Evolutionary conservation across 2,797 vertebrate genomes (phyloP).

Genomic region (Rhinichthys osculus): DNA sequence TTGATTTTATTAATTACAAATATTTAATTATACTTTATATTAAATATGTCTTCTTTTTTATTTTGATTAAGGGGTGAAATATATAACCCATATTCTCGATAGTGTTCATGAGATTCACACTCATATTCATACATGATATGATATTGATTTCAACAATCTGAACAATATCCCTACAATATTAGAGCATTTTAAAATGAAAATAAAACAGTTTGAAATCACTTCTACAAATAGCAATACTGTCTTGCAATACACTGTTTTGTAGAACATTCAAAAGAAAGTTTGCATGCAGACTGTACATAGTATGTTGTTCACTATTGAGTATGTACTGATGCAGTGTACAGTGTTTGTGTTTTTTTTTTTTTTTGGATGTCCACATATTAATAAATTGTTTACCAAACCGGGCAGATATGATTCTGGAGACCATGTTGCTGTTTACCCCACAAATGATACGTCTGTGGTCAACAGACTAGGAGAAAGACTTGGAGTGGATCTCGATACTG

Average conservation of each 20-base stretch:
- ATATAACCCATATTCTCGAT: not conserved
- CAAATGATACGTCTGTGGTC: constrained; percentile 81
- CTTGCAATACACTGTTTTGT: not conserved
- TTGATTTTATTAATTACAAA: not conserved
- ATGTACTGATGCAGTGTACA: not conserved
- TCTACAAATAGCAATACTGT: not conserved
- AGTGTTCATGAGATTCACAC: not conserved
- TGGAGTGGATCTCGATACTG: constrained; percentile 75
- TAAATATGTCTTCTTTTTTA: not conserved
- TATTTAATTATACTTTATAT: not conserved
- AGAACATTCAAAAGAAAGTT: not conserved
- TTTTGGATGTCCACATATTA: not conserved
- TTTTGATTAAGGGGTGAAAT: not conserved
- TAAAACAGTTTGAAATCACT: not conserved
- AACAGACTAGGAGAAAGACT: constrained; percentile 84
- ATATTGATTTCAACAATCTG: not conserved
- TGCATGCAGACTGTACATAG: not conserved
- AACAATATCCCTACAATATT: not conserved
- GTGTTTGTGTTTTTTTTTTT: not conserved
- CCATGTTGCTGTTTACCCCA: constrained; percentile 84
- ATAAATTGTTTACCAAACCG: not conserved
- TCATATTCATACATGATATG: not conserved
- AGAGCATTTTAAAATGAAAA: not conserved
- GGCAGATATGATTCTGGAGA: constrained; percentile 86
- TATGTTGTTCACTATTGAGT: not conserved